These are phyloP conservation scores for Platyura marginata DNA, from an alignment of 1,140 invertebrate species.

Conservation along the genomic window DNA sequence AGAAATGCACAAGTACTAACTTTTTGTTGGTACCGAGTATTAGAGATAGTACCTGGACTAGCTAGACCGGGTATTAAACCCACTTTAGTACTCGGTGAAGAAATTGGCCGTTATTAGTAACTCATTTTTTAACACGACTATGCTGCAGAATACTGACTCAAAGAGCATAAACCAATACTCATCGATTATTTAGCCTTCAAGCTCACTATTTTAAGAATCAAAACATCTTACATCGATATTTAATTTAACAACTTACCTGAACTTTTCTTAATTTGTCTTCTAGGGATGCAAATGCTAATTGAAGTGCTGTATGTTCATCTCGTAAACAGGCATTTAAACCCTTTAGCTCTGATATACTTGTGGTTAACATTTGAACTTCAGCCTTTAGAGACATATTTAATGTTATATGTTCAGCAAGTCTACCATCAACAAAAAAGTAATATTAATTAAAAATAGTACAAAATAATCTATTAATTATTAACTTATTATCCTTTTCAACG, in stretches of 20 bases:
- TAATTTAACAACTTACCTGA: conserved; percentile 41
- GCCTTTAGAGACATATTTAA: conserved; percentile 40
- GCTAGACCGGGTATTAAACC: no score
- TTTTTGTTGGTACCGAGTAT: no score
- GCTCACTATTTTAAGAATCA: no score
- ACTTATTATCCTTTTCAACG: conserved; percentile 54
- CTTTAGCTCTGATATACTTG: conserved; percentile 50
- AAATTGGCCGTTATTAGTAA: no score
- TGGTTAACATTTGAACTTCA: conserved; percentile 39
- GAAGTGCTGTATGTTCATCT: conserved; percentile 89
- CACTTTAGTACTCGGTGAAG: no score
- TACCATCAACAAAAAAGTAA: conserved; percentile 24
- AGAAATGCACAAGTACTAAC: no score
- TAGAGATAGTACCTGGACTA: no score
- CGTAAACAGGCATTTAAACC: conserved; percentile 69
- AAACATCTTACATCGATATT: no score
- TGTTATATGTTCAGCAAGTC: conserved; percentile 50
- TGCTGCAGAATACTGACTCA: no score
- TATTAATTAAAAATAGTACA: not conserved
- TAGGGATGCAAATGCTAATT: conserved; percentile 71
- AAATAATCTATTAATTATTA: conserved; percentile 12
- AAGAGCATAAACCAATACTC: no score
- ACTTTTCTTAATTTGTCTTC: conserved; percentile 77
- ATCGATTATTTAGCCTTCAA: no score
- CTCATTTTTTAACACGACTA: no score